Evolutionary conservation across 92 coral and sea anemone genomes (phyloP).

Genomic region (Galaxea fascicularis): DNA sequence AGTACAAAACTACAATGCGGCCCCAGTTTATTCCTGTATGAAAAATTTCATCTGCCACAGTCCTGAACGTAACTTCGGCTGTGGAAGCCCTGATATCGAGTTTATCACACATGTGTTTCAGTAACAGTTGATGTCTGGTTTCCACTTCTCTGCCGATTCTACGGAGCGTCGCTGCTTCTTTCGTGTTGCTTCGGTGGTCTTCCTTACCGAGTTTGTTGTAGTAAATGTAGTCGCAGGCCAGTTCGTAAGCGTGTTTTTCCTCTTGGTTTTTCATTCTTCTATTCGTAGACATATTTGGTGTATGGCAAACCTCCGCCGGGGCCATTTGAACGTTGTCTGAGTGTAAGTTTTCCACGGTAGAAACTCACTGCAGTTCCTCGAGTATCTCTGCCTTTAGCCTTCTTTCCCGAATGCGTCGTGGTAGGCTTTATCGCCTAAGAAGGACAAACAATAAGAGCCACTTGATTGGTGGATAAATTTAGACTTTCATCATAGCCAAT

Average conservation of each 20-base stretch:
- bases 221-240: conserved; percentile 80
- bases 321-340: conserved; percentile 10
- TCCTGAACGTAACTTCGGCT: conserved; percentile 56
- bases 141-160: conserved; percentile 84
- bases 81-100: conserved; percentile 66
- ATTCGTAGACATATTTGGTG: conserved; percentile 24
- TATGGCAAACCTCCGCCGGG: conserved; percentile 31
- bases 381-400: too few species aligned
- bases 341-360: not conserved
- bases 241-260: conserved; percentile 63
- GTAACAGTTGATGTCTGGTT: conserved; percentile 77
- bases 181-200: conserved; percentile 37
- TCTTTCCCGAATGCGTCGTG: not conserved
- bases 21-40: conserved; percentile 94
- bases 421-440: not conserved
- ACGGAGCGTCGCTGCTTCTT: conserved; percentile 72
- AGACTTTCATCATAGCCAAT: not conserved
- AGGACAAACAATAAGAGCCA: not conserved
- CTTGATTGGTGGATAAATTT: conserved; percentile 50
- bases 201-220: conserved; percentile 78
- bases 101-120: conserved; percentile 82
- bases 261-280: conserved; percentile 43
- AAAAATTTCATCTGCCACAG: conserved; percentile 85
- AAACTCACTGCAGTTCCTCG: too few species aligned
- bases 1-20: conserved; percentile 83